Evolutionary conservation across 2,888 invertebrate genomes (phyloP), one percentile per base, ranked within the genome.

Genomic region (Taphrorychus bicolor): DNA sequence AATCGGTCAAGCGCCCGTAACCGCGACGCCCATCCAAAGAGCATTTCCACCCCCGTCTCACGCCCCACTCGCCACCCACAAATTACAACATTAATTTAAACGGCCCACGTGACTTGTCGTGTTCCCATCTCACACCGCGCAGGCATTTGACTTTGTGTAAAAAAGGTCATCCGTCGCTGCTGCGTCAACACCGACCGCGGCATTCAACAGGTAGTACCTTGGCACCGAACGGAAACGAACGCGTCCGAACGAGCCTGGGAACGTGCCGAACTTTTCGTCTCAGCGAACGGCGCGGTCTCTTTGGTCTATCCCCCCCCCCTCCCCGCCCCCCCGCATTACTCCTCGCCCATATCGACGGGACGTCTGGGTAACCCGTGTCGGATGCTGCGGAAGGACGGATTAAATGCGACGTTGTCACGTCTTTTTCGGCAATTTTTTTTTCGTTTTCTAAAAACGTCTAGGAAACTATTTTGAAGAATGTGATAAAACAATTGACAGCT

Each of bases 201-300:
- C 24, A 59, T 60, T 49, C 66, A 70, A 70, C 70, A 70, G 70
- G 70, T 70, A 70, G 70, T 67, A 53, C 54, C 58, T 58, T 64
- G 64, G 58, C 59, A 57, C n/a, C 74, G 74, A 74, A 24, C 54
- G 21, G 5, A 9, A 23, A 49, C 77, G 77, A 71, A 66, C 40
- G 49, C 14, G 19, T 59, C 71, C 77, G 77, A 77, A 57, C 71
- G 73, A 71, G 74, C 76, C 74, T 77, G 77, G 77, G 77, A 78
- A 78, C 76, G 75, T 75, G 78, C 77, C 77, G 77, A 77, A 72
- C 70, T 71, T 72, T 73, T 73, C 74, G 71, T 76, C 74, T 75
- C 76, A 76, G 74, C 73, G 70, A 66, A 61, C 59, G 57, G 53
- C 48, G 57, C 66, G 64, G 68, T 65, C 53, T 59, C 61, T 66